Percentiles rank a stretch among this genome's conserved stretches.
Evolutionary conservation across 2,888 invertebrate genomes (phyloP).

Genomic region (Athalia cordata): DNA sequence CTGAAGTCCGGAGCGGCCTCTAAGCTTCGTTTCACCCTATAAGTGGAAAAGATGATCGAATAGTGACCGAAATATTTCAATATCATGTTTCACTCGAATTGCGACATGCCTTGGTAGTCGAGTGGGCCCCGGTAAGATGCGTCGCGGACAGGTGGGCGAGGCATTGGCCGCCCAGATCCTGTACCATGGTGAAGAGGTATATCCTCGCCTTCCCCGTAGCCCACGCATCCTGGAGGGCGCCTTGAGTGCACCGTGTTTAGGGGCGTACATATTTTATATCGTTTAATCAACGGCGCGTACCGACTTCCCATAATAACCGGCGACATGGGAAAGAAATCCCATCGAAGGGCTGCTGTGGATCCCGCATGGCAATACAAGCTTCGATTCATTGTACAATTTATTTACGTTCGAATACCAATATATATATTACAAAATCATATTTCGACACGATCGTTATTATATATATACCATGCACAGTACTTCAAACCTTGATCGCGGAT

Average conservation of each 20-base stretch:
- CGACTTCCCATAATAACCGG: constrained; percentile 37
- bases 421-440: constrained; percentile 24
- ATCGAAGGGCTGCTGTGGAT: constrained; percentile 4
- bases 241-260: constrained; percentile 41
- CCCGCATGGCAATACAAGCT: neutral
- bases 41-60: too few relatives aligned
- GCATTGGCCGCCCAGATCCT: constrained; percentile 45
- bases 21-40: too few relatives aligned
- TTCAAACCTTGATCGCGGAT: constrained; percentile 3
- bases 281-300: constrained; percentile 43
- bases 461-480: neutral
- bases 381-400: constrained; percentile 37
- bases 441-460: neutral
- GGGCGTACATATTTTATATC: constrained; percentile 47
- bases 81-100: constrained; percentile 3
- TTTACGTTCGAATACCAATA: neutral
- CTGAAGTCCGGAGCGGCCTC: too few relatives aligned
- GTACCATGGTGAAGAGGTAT: constrained; percentile 40
- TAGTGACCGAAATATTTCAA: constrained; percentile 11
- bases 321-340: constrained; percentile 33
- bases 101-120: constrained; percentile 23
- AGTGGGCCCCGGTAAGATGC: constrained; percentile 34
- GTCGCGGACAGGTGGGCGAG: constrained; percentile 47
- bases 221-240: constrained; percentile 39
- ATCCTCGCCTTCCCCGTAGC: constrained; percentile 41